Conservation (phyloP, 2,113 vertebrate species). For the Brachypodius melanocephalos region DNA sequence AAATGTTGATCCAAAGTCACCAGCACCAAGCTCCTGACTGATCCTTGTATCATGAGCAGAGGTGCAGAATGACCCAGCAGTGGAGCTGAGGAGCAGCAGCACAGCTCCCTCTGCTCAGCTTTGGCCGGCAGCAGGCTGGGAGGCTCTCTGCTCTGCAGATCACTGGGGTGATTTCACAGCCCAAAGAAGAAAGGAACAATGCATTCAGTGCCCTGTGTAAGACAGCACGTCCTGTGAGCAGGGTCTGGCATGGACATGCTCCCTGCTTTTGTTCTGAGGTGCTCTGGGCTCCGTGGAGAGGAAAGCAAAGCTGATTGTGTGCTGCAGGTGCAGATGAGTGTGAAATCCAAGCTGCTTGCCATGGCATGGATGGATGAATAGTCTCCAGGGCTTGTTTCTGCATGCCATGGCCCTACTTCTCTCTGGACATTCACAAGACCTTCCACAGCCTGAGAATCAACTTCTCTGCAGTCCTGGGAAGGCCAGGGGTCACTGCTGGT, state of each 20-base stretch:
- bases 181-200: neutral
- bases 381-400: neutral
- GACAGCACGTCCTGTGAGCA: neutral
- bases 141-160: neutral
- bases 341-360: neutral
- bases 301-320: neutral
- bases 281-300: neutral
- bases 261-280: neutral
- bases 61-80: neutral
- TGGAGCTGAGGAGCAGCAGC: neutral
- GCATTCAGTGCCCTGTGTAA: neutral
- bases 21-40: neutral
- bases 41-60: rapidly evolving
- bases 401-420: rapidly evolving
- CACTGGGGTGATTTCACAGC: neutral
- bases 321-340: neutral
- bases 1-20: rapidly evolving
- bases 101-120: neutral
- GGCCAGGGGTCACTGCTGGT: rapidly evolving
- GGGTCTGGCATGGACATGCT: neutral
- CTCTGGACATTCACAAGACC: too few relatives aligned
- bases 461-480: neutral
- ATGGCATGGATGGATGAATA: rapidly evolving
- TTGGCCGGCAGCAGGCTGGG: neutral
- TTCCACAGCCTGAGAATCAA: neutral